These are phyloP conservation scores for Camelus bactrianus DNA, from an alignment of 2,113 vertebrate genomes.

Conservation along the genomic window DNA sequence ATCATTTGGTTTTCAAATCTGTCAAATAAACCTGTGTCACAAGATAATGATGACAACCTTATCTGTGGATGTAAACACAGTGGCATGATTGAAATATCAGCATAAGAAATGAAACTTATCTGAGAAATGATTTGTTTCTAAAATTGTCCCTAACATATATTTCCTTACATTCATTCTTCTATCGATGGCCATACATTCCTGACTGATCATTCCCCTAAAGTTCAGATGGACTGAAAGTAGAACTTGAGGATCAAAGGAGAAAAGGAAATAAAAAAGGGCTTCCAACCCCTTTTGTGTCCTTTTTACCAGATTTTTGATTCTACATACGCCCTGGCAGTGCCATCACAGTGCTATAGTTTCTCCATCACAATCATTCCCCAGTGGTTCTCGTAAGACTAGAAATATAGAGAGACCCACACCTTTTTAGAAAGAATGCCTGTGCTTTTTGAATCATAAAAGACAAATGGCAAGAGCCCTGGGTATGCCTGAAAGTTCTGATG, in stretches of 20 bases:
- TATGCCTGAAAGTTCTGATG: background rate
- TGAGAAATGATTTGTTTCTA: slow-evolving; percentile 1
- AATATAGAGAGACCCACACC: background rate
- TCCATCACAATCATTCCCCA: background rate
- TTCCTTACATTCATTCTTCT: slow-evolving; percentile 10
- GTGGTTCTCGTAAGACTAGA: background rate
- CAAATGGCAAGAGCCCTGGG: background rate
- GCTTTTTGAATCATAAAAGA: background rate
- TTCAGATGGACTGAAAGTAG: background rate
- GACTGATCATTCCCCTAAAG: background rate
- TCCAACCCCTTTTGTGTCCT: background rate
- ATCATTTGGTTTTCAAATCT: background rate
- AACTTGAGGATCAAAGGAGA: background rate
- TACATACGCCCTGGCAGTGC: background rate
- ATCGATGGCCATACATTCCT: background rate
- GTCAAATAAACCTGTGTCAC: background rate
- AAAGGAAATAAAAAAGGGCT: background rate
- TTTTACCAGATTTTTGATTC: background rate
- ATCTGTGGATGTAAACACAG: background rate
- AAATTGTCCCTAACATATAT: background rate
- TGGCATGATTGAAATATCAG: background rate
- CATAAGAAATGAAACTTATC: background rate
- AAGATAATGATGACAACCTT: background rate
- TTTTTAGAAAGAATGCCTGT: background rate
- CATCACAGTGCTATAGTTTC: background rate